phyloP scores from a whole-genome alignment of 53 echinoderm and acorn worm species.

The Holothuria leucospilota region DNA sequence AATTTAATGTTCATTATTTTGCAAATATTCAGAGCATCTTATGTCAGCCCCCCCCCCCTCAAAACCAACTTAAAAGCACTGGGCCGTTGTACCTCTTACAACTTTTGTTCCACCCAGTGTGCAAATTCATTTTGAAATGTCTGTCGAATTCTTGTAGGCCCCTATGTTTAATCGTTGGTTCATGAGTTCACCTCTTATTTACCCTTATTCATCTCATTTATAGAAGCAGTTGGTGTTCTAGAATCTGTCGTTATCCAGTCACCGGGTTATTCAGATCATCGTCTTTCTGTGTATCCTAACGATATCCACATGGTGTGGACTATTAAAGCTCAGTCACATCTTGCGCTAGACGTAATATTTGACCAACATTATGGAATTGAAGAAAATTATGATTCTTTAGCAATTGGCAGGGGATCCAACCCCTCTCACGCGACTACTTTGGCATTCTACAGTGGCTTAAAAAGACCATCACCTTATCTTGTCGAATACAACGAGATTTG shows the following conservation, averaged over 20 bases:
- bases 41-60: too few species aligned
- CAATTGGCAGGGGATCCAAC: not conserved
- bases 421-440: not conserved
- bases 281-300: not conserved
- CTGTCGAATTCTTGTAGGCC: too few species aligned
- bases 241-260: not conserved
- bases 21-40: too few species aligned
- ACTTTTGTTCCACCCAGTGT: too few species aligned
- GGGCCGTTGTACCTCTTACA: too few species aligned
- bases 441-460: conserved; percentile 11
- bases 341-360: not conserved
- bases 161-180: too few species aligned
- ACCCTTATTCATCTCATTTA: too few species aligned
- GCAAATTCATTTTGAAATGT: too few species aligned
- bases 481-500: not conserved
- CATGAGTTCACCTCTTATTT: too few species aligned
- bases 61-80: too few species aligned
- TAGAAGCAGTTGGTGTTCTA: not conserved
- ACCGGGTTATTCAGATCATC: not conserved
- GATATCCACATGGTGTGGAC: conserved; percentile 5
- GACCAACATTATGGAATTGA: not conserved
- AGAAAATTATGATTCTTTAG: not conserved
- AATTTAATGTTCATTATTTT: too few species aligned
- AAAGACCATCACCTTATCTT: conserved; percentile 19
- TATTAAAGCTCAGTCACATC: not conserved